Evolutionary conservation across 2,797 vertebrate species (phyloP).

Genomic region (Gila robusta): DNA sequence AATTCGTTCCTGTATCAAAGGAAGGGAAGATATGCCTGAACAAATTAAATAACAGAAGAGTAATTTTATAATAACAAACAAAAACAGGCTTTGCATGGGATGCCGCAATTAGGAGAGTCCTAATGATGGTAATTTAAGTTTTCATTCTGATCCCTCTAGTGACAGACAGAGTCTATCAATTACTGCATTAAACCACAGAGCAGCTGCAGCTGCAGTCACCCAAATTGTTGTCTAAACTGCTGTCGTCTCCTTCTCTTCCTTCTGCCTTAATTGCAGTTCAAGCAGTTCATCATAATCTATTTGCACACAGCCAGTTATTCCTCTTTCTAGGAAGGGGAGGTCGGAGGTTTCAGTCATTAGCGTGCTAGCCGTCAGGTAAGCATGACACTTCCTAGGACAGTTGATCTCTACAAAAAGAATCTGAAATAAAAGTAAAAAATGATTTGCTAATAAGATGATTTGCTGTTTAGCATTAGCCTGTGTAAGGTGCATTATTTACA

Average conservation of each 20-base stretch:
- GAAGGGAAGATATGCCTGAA: constrained; percentile 37
- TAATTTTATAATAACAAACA: constrained; percentile 79
- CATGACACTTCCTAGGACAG: not conserved
- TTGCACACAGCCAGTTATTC: constrained; percentile 54
- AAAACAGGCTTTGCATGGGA: constrained; percentile 76
- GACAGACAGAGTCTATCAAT: constrained; percentile 93
- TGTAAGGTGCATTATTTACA: not conserved
- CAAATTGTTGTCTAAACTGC: constrained; percentile 88
- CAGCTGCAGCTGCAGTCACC: constrained; percentile 87
- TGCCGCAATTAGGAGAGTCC: constrained; percentile 77
- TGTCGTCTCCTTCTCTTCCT: constrained; percentile 80
- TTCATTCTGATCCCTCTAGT: constrained; percentile 91
- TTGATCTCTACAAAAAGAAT: constrained; percentile 5
- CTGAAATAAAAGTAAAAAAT: not conserved
- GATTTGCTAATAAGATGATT: not conserved
- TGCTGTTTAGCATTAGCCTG: not conserved
- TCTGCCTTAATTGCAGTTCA: constrained; percentile 86
- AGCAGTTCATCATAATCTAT: constrained; percentile 82
- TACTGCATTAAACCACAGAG: constrained; percentile 86
- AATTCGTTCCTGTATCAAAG: constrained; percentile 44
- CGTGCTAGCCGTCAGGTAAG: constrained; percentile 18
- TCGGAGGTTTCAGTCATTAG: constrained; percentile 46
- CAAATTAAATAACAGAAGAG: constrained; percentile 74
- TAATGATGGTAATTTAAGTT: constrained; percentile 90
- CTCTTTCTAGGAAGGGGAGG: constrained; percentile 50